These are phyloP conservation scores for Argya squamiceps DNA, from an alignment of 2,797 vertebrate genomes.

Conservation along the genomic window DNA sequence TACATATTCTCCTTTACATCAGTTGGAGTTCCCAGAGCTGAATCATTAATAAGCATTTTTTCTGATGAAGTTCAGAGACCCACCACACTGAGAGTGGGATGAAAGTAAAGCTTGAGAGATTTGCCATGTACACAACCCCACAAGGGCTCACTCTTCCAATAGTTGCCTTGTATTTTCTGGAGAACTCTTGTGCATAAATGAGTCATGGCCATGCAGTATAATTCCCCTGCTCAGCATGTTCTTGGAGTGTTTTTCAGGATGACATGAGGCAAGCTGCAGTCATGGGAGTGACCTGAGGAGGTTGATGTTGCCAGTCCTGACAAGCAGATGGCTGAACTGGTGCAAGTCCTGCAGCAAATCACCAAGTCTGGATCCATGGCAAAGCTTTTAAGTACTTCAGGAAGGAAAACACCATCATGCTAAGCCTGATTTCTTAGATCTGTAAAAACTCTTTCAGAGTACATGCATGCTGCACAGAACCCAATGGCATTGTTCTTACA, in stretches of 20 bases:
- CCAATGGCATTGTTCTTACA: neutral
- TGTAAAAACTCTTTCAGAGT: neutral
- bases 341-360: neutral
- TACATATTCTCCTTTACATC: slow-evolving; percentile 8
- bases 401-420: neutral
- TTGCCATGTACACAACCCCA: neutral
- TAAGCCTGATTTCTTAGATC: neutral
- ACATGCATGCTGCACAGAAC: neutral
- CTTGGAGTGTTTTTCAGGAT: neutral
- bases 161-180: neutral
- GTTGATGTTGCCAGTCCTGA: neutral
- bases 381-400: neutral
- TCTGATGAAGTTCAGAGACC: neutral
- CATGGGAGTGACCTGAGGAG: neutral
- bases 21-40: neutral
- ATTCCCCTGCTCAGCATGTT: neutral
- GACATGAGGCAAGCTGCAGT: neutral
- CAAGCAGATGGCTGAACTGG: neutral
- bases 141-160: neutral
- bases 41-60: slow-evolving; percentile 16
- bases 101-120: neutral
- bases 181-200: neutral
- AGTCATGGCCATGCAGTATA: neutral
- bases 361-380: fast-evolving
- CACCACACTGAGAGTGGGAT: neutral